Evolutionary conservation across 2,797 vertebrate genomes (phyloP).

Genomic region (Rhinichthys osculus): DNA sequence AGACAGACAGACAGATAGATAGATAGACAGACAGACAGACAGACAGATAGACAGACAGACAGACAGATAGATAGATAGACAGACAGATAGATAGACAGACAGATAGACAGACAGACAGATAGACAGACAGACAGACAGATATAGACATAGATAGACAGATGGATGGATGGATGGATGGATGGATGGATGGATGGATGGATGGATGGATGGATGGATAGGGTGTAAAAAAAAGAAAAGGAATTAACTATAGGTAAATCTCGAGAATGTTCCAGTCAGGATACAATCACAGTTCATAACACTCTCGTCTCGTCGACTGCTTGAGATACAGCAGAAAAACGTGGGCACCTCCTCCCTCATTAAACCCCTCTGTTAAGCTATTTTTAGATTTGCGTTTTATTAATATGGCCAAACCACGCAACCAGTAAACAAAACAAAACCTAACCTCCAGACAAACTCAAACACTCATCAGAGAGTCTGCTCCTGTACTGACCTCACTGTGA

Average conservation of each 20-base stretch:
- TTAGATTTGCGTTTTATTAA: conserved; percentile 35
- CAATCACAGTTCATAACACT: background rate
- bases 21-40: background rate
- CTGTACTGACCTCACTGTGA: conserved; percentile 7
- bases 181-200: too few species aligned
- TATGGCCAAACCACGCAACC: conserved; percentile 63
- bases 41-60: too few species aligned
- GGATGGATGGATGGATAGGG: too few species aligned
- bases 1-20: too few species aligned
- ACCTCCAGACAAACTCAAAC: conserved; percentile 56
- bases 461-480: conserved; percentile 9
- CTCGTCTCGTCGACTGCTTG: background rate
- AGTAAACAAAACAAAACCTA: conserved; percentile 59
- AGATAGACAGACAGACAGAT: too few species aligned
- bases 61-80: too few species aligned
- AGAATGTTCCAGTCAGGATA: conserved; percentile 9
- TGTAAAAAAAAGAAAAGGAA: too few species aligned
- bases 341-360: conserved; percentile 24
- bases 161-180: too few species aligned
- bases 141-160: too few species aligned
- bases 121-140: too few species aligned
- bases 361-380: conserved; percentile 28
- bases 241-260: background rate
- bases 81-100: too few species aligned
- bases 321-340: conserved; percentile 10